Percentiles rank a stretch among this genome's conserved stretches.
Evolutionary conservation across 1,140 invertebrate genomes (phyloP).

Genomic region (Drosophila trapezifrons): DNA sequence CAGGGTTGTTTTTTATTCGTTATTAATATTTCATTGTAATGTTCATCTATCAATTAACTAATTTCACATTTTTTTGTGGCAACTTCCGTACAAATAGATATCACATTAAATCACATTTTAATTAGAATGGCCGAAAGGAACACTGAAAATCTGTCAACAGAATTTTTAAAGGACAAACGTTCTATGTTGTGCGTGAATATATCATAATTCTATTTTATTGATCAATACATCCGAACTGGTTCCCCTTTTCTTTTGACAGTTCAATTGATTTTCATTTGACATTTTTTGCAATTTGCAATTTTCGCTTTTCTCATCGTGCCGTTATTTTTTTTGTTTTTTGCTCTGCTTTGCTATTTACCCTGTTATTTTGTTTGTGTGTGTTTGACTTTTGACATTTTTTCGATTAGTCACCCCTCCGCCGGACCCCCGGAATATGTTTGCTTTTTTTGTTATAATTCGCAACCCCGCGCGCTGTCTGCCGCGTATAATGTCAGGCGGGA

Average conservation of each 20-base stretch:
- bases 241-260: conserved; percentile 6
- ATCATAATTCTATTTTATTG: conserved; percentile 45
- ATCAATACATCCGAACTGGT: conserved; percentile 22
- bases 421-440: conserved; percentile 52
- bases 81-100: background rate
- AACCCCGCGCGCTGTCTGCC: conserved; percentile 46
- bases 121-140: background rate
- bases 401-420: conserved; percentile 36
- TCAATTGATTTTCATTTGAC: conserved; percentile 46
- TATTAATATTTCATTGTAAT: background rate
- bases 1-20: too few relatives aligned
- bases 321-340: conserved; percentile 15
- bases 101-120: background rate
- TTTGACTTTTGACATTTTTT: conserved; percentile 74
- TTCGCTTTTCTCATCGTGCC: conserved; percentile 26
- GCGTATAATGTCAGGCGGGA: conserved; percentile 46
- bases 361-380: conserved; percentile 67
- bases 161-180: background rate
- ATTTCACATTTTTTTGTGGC: background rate
- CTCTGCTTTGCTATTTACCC: conserved; percentile 52
- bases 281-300: conserved; percentile 29
- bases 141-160: background rate
- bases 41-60: background rate
- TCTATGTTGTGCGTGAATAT: conserved; percentile 1
- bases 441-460: conserved; percentile 75